Evolutionary conservation across 1,140 invertebrate genomes (phyloP), one percentile per base, ranked within the genome.

Genomic region (Diprion similis): DNA sequence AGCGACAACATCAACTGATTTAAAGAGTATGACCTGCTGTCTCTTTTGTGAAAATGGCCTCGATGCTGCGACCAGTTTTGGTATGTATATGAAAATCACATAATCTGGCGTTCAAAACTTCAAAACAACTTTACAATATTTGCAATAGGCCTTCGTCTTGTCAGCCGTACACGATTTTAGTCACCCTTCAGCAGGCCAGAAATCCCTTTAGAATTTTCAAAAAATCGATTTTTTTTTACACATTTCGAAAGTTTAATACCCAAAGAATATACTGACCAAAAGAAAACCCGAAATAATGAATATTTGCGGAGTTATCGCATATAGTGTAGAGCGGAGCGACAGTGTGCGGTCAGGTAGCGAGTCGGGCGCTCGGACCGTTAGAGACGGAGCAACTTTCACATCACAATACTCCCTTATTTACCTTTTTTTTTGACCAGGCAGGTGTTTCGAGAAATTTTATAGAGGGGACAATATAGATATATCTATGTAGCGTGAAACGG

Each of bases 111-210:
- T n/a, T n/a, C n/a, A n/a, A n/a, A n/a, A n/a, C n/a, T 45, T 68
- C 11, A 48, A 10, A 8, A 72, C 15, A 10, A 67, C 71, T 19
- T 68, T 72, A 46, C 71, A 72, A n/a, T 72, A 72, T 65, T 67
- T 72, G 46, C 65, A 72, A 24, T 46, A 67, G 13, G 65, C 66
- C 24, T 46, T 72, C 4, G 17, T 46, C 0, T 59, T 18, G 68
- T 68, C 65, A 11, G 24, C 47, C 4, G 11, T 48, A 8, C 65
- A 24, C 1, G 71, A 65, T 68, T 67, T 7, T 11, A 72, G 8
- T 59, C 71, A 72, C 6, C 71, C n/a, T n/a, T n/a, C n/a, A n/a
- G n/a, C n/a, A 37, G 24, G 24, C 2, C 2, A 37, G 24, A 37
- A 37, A 37, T 37, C 24, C 24, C 24, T 37, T 37, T 37, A 37